Percentiles rank a stretch among this genome's conserved stretches.
These are phyloP conservation scores for Tupaia tana DNA, from an alignment of 2,113 vertebrate genomes.

Conservation along the genomic window DNA sequence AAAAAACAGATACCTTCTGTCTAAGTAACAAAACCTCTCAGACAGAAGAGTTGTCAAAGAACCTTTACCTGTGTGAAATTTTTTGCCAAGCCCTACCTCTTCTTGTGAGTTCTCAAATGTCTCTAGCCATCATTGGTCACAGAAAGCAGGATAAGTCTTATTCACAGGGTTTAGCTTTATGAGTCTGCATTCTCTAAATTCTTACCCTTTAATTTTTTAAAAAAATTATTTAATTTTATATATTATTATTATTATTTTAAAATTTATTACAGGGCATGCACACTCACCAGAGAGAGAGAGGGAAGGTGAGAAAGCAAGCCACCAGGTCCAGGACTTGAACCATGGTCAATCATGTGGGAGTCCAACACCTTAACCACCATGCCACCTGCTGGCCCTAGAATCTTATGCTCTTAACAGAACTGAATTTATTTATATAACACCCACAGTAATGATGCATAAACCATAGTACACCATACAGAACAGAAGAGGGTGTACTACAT, in stretches of 20 bases:
- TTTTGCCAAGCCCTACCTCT: not conserved
- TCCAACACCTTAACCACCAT: too few relatives aligned
- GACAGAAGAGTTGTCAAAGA: not conserved
- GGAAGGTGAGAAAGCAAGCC: too few relatives aligned
- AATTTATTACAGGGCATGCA: too few relatives aligned
- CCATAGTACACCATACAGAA: not conserved
- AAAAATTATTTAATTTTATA: too few relatives aligned
- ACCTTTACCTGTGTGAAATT: not conserved
- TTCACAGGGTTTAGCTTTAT: slow-evolving; percentile 5
- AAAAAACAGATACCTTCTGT: not conserved
- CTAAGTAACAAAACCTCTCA: not conserved
- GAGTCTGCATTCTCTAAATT: slow-evolving; percentile 33
- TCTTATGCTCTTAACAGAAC: slow-evolving; percentile 22
- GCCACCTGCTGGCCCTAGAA: too few relatives aligned
- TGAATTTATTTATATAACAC: not conserved
- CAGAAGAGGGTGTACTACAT: not conserved
- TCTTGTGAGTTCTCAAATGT: not conserved
- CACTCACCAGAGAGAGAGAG: too few relatives aligned
- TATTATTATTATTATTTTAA: too few relatives aligned
- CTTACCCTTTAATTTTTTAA: too few relatives aligned
- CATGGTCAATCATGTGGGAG: too few relatives aligned
- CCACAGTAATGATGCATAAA: not conserved
- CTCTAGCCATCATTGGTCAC: not conserved
- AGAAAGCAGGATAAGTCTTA: not conserved
- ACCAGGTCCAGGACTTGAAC: too few relatives aligned